Evolutionary conservation across 2,888 invertebrate genomes (phyloP).

Genomic region (Chymomyza fuscimana): DNA sequence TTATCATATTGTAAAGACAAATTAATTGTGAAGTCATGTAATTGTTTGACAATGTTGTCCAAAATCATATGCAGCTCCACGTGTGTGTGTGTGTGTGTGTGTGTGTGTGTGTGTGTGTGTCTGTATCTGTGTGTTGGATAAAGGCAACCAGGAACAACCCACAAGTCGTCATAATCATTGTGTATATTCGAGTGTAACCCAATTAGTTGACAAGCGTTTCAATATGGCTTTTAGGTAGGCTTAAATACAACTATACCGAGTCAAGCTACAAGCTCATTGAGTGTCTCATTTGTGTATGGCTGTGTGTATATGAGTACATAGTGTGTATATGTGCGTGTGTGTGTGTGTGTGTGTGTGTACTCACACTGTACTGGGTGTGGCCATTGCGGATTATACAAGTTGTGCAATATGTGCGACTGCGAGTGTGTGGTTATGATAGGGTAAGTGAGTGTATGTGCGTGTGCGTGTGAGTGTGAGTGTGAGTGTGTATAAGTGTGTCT

Average conservation of each 20-base stretch:
- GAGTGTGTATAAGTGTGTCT: background rate
- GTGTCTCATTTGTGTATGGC: background rate
- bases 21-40: slow-evolving; percentile 70
- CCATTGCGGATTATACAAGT: background rate
- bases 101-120: background rate
- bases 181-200: slow-evolving; percentile 50
- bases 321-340: background rate
- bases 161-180: slow-evolving; percentile 43
- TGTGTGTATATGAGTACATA: background rate
- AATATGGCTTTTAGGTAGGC: slow-evolving; percentile 24
- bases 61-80: slow-evolving; percentile 13
- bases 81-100: background rate
- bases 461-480: background rate
- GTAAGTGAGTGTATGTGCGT: background rate
- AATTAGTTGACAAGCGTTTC: slow-evolving; percentile 58
- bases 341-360: background rate
- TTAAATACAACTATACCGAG: slow-evolving; percentile 1
- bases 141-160: slow-evolving; percentile 10
- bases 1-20: slow-evolving; percentile 56
- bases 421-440: background rate
- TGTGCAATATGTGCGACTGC: background rate
- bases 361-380: background rate
- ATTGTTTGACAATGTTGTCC: slow-evolving; percentile 61
- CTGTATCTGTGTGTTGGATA: background rate
- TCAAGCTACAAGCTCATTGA: background rate